Conservation (phyloP, 1,140 invertebrate genomes). For the Leptonema lineaticorne region DNA sequence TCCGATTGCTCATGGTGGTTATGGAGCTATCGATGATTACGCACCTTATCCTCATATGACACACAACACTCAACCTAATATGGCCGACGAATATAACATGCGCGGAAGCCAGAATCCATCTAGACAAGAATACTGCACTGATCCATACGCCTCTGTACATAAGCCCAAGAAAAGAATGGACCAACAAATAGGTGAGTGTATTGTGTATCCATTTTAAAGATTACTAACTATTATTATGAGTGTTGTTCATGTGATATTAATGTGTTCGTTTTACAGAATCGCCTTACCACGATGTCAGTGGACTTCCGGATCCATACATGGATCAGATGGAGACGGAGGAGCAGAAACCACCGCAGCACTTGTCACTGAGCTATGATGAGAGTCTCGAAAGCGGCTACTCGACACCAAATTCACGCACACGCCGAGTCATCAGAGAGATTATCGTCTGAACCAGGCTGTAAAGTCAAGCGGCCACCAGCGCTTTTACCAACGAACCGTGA, state of each 20-base stretch:
- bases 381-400: slow-evolving; percentile 90
- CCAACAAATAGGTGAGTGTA: slow-evolving; percentile 71
- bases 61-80: slow-evolving; percentile 63
- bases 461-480: not conserved
- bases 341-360: slow-evolving; percentile 76
- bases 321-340: slow-evolving; percentile 71
- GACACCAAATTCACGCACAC: slow-evolving; percentile 85
- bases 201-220: not conserved
- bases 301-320: slow-evolving; percentile 83
- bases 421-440: slow-evolving; percentile 89
- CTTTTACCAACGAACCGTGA: not conserved
- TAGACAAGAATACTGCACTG: slow-evolving; percentile 80
- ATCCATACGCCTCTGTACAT: slow-evolving; percentile 82
- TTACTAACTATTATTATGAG: not conserved
- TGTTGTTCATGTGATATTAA: not conserved
- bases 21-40: slow-evolving; percentile 82
- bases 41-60: slow-evolving; percentile 77
- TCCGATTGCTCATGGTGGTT: slow-evolving; percentile 75
- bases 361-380: slow-evolving; percentile 87
- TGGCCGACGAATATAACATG: slow-evolving; percentile 66
- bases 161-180: slow-evolving; percentile 82
- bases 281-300: slow-evolving; percentile 89
- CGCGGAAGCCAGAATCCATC: slow-evolving; percentile 76
- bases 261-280: slow-evolving; percentile 66
- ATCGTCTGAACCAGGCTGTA: slow-evolving; percentile 73